phyloP scores from a whole-genome alignment of 2,888 invertebrate species.

The Dolichomitus sp. region DNA sequence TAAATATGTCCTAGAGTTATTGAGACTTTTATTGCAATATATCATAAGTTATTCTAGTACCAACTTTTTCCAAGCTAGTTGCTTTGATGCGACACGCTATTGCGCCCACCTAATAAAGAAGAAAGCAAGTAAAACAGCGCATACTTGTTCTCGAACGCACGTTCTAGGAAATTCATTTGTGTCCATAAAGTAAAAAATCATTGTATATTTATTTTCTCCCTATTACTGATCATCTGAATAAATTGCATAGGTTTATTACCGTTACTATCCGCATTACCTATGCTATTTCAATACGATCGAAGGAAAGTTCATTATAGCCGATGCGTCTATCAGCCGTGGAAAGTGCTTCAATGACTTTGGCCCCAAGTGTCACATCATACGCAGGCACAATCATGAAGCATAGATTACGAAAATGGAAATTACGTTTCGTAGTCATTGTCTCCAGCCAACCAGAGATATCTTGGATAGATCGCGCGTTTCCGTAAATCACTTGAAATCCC shows the following conservation, averaged over 20 bases:
- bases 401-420: conserved; percentile 18
- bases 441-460: conserved; percentile 43
- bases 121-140: neutral
- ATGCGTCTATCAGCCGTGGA: conserved; percentile 25
- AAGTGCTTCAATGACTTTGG: conserved; percentile 53
- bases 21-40: no score
- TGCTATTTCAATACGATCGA: neutral
- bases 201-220: neutral
- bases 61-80: no score
- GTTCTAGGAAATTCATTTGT: conserved; percentile 49
- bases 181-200: neutral
- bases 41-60: no score
- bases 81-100: no score
- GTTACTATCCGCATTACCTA: neutral
- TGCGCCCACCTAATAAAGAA: neutral
- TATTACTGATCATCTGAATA: neutral
- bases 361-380: conserved; percentile 41
- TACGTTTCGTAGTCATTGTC: neutral
- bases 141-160: neutral
- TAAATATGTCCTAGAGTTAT: no score
- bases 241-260: neutral
- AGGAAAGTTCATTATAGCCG: conserved; percentile 35
- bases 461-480: conserved; percentile 35
- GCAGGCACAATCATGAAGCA: conserved; percentile 14
- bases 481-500: conserved; percentile 63